Evolutionary conservation across 1,140 invertebrate genomes (phyloP).

Genomic region (Diuraphis noxia): DNA sequence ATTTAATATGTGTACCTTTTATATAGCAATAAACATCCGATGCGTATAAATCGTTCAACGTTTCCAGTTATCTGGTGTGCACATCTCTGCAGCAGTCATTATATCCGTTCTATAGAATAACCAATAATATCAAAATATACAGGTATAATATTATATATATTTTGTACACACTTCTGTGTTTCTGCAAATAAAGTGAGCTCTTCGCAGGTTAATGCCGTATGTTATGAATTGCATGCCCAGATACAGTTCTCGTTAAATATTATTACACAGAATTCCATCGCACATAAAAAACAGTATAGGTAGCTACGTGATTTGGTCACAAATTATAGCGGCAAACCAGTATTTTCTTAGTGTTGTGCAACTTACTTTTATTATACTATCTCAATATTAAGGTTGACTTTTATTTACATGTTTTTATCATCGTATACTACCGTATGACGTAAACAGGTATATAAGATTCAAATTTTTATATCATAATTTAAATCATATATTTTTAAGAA

Average conservation of each 20-base stretch:
- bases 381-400: slow-evolving; percentile 4
- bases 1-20: background rate
- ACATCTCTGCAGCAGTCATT: background rate
- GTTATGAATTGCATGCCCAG: background rate
- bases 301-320: slow-evolving; percentile 31
- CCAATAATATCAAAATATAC: background rate
- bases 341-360: slow-evolving; percentile 31
- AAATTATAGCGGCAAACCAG: slow-evolving; percentile 33
- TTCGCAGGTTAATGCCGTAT: background rate
- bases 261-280: slow-evolving; percentile 14
- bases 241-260: slow-evolving; percentile 31
- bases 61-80: background rate
- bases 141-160: background rate
- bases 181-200: background rate
- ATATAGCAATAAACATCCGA: background rate
- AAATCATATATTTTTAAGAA: background rate
- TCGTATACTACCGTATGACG: too few relatives aligned
- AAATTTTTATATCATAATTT: background rate
- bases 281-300: slow-evolving; percentile 15
- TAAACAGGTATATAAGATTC: background rate
- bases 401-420: slow-evolving; percentile 25
- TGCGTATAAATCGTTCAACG: background rate
- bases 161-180: background rate
- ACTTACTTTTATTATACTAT: slow-evolving; percentile 35
- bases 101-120: background rate